Evolutionary conservation across 2,797 vertebrate genomes (phyloP).

Genomic region (Scleropages formosus): DNA sequence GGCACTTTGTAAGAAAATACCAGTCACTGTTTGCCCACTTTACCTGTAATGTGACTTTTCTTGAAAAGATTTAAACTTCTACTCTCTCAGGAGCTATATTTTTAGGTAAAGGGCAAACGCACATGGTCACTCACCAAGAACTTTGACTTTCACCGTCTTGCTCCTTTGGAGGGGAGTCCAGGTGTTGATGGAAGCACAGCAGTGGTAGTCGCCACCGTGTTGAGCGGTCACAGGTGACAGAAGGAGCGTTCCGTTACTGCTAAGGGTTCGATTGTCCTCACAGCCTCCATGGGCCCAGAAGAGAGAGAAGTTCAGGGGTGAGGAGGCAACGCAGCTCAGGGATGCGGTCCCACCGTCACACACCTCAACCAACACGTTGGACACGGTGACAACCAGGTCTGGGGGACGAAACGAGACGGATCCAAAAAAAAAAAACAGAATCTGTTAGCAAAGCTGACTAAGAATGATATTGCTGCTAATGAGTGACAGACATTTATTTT

Average conservation of each 20-base stretch:
- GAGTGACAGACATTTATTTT: too few relatives aligned
- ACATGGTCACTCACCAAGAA: conserved; percentile 8
- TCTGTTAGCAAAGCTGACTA: too few relatives aligned
- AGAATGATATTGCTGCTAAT: too few relatives aligned
- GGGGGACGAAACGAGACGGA: not conserved
- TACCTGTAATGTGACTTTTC: too few relatives aligned
- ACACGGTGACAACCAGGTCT: conserved; percentile 20
- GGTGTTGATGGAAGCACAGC: conserved; percentile 26
- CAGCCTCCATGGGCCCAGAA: conserved; percentile 25
- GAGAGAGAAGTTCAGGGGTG: conserved; percentile 17
- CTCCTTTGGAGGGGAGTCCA: not conserved
- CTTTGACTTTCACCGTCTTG: conserved; percentile 10
- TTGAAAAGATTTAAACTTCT: too few relatives aligned
- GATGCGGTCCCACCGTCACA: not conserved
- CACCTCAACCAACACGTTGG: not conserved
- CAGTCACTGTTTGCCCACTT: not conserved
- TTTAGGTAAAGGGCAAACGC: not conserved
- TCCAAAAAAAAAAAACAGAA: not conserved
- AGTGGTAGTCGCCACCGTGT: conserved; percentile 16
- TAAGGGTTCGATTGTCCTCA: not conserved
- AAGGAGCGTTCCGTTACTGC: not conserved
- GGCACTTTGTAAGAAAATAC: too few relatives aligned
- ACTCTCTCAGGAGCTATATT: not conserved
- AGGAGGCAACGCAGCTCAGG: conserved; percentile 17
- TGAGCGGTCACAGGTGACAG: not conserved